Base-by-base conservation (phyloP, 1,140 invertebrate species). In the Colletes latitarsis region DNA sequence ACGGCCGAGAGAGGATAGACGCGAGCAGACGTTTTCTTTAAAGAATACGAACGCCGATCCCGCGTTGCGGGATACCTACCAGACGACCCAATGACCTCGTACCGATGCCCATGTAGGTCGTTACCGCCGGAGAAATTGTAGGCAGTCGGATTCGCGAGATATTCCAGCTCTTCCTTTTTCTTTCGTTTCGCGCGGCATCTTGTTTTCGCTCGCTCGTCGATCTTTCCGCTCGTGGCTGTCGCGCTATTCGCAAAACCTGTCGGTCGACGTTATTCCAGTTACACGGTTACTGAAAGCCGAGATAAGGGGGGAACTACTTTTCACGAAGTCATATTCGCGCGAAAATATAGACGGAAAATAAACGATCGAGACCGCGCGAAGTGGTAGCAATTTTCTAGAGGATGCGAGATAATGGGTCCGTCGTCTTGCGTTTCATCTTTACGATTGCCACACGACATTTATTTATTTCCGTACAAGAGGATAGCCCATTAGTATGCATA, bases 61-160 rank as follows among this genome's bases (percentile, higher is more conserved):
- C 39, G 9, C 64, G 43, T 71, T 64, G 58, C 79, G 64, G 67
- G 78, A 82, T 76, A 70, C 69, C 81, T 78, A 88, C 78, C 64
- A 76, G 73, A 74, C 88, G 89, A 87, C 91, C 90, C 85, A 90
- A 88, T 92, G 90, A 92, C 88, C 91, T 86, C 81, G 69, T 78
- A 41, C 43, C 66, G 21, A 67, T 77, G 82, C 84, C 81, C 90
- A 89, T 89, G 88, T 92, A 89, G 91, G 91, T 90, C 90, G 86
- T 86, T 74, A 71, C 62, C 66, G 78, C 84, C 70, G 85, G 88
- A 89, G 90, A 92, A 90, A 91, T 90, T 89, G 88, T 89, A 81
- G 85, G 81, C 84, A 84, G 77, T 77, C 46, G 82, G 49, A 82
- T 78, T 85, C 82, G 53, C 58, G 67, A 55, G 49, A 41, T 64